Conservation (phyloP, 2,888 invertebrate genomes). For the Chromoteleia sp. region DNA sequence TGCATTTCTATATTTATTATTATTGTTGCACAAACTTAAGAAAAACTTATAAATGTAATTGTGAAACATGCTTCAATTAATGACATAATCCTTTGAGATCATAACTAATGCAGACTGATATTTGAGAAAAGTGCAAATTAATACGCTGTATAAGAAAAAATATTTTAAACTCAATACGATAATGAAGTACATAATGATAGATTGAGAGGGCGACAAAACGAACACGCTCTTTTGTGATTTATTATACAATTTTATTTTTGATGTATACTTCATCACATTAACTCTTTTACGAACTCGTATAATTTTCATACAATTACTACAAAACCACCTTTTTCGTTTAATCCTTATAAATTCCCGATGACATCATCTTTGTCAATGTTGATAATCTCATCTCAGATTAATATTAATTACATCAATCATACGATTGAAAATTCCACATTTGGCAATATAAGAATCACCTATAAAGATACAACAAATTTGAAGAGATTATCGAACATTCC, state of each 20-base stretch:
- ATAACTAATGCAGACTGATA: too few species aligned
- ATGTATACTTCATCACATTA: constrained; percentile 68
- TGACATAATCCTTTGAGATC: too few species aligned
- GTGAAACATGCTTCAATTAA: too few species aligned
- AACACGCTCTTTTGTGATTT: constrained; percentile 27
- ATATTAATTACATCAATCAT: constrained; percentile 57
- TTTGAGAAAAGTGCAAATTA: too few species aligned
- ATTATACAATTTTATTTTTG: constrained; percentile 68
- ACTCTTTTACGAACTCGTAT: constrained; percentile 66
- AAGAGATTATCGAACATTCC: constrained; percentile 63
- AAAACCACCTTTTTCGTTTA: constrained; percentile 58
- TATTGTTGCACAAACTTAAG: too few species aligned
- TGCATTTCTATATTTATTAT: too few species aligned
- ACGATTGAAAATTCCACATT: constrained; percentile 44
- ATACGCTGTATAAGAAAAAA: too few species aligned
- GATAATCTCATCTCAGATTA: constrained; percentile 55
- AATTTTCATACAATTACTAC: constrained; percentile 68
- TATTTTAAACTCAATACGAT: too few species aligned
- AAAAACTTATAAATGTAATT: too few species aligned
- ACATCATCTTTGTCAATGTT: constrained; percentile 45
- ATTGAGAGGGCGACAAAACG: too few species aligned
- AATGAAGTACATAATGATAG: too few species aligned
- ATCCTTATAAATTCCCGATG: constrained; percentile 45
- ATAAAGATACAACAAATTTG: constrained; percentile 64
- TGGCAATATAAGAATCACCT: constrained; percentile 61